A percentile compares a stretch with the other conserved stretches of the same genome.
Evolutionary conservation across 2,888 invertebrate genomes (phyloP).

Genomic region (Neoascia interrupta): DNA sequence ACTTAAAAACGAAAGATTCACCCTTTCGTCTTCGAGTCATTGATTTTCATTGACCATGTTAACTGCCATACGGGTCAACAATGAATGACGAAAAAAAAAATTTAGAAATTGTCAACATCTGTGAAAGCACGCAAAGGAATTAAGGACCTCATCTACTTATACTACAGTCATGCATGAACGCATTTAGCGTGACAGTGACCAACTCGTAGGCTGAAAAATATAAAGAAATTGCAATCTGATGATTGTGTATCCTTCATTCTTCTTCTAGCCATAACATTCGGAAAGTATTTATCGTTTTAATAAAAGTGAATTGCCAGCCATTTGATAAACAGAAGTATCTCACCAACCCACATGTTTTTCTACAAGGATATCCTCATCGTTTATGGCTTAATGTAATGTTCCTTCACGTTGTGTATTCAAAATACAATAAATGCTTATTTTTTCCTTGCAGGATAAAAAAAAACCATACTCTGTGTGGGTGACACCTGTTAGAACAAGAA

Average conservation of each 20-base stretch:
- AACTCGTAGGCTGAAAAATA: conserved; percentile 14
- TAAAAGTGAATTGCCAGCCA: conserved; percentile 52
- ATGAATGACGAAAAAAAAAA: conserved; percentile 32
- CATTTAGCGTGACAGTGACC: conserved; percentile 61
- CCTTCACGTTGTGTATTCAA: too few species aligned
- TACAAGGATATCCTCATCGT: conserved; percentile 20
- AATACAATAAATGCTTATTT: too few species aligned
- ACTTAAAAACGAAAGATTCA: conserved; percentile 43
- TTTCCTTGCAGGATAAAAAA: too few species aligned
- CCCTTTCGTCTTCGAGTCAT: conserved; percentile 53
- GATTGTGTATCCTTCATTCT: conserved; percentile 42
- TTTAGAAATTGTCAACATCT: too few species aligned
- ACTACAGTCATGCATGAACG: conserved; percentile 58
- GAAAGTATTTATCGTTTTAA: conserved; percentile 47
- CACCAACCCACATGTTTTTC: too few species aligned
- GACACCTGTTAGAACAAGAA: too few species aligned
- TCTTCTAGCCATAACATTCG: neutral
- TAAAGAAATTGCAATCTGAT: conserved; percentile 60
- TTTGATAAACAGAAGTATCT: conserved; percentile 49
- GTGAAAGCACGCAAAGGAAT: conserved; percentile 35
- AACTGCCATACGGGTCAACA: conserved; percentile 52
- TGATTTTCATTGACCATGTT: conserved; percentile 66
- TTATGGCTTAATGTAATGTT: conserved; percentile 58
- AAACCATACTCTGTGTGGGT: too few species aligned
- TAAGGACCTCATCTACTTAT: conserved; percentile 28